Evolutionary conservation across 2,888 invertebrate species (phyloP).

Genomic region (Zygogramma bicolorata): DNA sequence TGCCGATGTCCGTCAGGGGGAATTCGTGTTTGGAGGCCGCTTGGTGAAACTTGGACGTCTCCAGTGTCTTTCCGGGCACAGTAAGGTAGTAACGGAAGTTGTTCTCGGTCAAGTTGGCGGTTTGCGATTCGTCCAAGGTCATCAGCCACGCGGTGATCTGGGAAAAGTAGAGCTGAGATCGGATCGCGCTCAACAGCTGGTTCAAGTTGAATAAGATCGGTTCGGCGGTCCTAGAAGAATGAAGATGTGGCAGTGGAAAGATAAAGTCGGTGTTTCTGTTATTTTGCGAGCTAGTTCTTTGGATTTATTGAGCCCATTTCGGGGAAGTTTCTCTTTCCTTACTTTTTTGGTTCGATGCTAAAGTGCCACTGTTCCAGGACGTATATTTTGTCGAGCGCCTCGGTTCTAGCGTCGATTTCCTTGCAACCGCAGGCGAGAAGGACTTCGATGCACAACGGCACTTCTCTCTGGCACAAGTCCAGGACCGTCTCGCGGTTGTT

Average conservation of each 20-base stretch:
- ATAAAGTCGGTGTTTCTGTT: no score
- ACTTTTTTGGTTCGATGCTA: constrained; percentile 74
- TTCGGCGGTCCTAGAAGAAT: constrained; percentile 66
- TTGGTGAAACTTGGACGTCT: constrained; percentile 69
- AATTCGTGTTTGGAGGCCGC: constrained; percentile 77
- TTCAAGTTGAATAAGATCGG: constrained; percentile 71
- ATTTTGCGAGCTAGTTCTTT: no score
- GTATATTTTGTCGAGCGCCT: constrained; percentile 67
- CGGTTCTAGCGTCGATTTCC: constrained; percentile 62
- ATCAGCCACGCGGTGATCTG: constrained; percentile 95
- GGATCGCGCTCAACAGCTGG: constrained; percentile 90
- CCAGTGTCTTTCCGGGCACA: constrained; percentile 78
- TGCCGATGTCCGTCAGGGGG: constrained; percentile 77
- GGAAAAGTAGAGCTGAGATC: constrained; percentile 96
- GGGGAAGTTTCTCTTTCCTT: constrained; percentile 20
- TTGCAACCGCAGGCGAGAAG: constrained; percentile 80
- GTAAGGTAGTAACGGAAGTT: constrained; percentile 70
- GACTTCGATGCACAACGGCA: constrained; percentile 86
- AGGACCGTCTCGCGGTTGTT: constrained; percentile 70
- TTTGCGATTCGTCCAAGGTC: constrained; percentile 54
- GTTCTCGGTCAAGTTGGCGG: constrained; percentile 54
- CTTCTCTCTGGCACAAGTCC: constrained; percentile 77
- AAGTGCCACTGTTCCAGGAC: constrained; percentile 89
- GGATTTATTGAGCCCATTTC: neutral
- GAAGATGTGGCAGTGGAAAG: neutral